Percentiles rank a stretch among this genome's conserved stretches.
Conservation (phyloP, 2,888 invertebrate species). For the Drosophila hamatofila region DNA sequence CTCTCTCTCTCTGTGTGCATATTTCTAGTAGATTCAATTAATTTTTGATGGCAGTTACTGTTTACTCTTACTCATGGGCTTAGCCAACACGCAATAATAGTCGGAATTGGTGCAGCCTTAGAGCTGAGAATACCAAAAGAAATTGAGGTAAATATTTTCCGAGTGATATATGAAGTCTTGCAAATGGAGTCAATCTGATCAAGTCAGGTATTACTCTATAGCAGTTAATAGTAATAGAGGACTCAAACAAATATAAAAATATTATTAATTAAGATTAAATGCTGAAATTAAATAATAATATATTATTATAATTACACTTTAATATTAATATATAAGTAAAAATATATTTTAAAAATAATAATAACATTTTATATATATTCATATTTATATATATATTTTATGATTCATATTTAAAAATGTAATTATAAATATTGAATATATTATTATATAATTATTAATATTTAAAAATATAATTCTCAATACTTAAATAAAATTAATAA, state of each 20-base stretch:
- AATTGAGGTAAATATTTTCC: background rate
- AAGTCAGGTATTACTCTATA: background rate
- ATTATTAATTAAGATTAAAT: background rate
- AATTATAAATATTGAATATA: too few species aligned
- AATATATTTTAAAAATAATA: too few species aligned
- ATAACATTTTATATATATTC: too few species aligned
- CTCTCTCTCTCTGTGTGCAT: background rate
- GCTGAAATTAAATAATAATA: too few species aligned
- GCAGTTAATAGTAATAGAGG: background rate
- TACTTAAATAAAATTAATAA: too few species aligned
- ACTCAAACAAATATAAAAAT: too few species aligned
- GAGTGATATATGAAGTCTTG: background rate
- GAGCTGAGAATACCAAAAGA: background rate
- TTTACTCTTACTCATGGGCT: slow-evolving; percentile 24
- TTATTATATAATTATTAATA: too few species aligned
- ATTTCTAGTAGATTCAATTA: slow-evolving; percentile 48
- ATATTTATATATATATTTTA: too few species aligned
- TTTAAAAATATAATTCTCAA: too few species aligned
- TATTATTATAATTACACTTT: too few species aligned
- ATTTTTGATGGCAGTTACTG: slow-evolving; percentile 45
- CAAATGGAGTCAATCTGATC: background rate
- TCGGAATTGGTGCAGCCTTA: background rate
- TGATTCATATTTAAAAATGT: too few species aligned
- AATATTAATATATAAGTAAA: too few species aligned
- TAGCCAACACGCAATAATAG: slow-evolving; percentile 9